phyloP scores from a whole-genome alignment of 2,888 invertebrate genomes.

The Acheta domesticus region DNA sequence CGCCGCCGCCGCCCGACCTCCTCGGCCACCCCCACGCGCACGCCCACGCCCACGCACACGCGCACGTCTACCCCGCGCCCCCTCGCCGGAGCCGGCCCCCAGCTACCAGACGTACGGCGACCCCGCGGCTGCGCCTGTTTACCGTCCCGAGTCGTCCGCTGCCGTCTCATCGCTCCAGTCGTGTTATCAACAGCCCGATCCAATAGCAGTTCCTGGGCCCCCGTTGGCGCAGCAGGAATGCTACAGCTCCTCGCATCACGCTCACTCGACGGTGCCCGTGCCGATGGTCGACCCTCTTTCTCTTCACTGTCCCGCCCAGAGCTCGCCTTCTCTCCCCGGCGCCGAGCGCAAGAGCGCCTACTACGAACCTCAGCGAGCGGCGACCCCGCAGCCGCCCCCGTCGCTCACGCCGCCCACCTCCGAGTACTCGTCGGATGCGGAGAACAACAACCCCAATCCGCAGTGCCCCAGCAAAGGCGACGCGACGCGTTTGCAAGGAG shows the following conservation, averaged over 20 bases:
- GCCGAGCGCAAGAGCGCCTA: neutral
- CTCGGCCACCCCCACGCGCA: conserved; percentile 35
- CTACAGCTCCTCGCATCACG: too few relatives aligned
- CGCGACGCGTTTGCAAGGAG: conserved; percentile 24
- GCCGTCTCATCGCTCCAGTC: too few relatives aligned
- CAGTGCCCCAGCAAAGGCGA: conserved; percentile 41
- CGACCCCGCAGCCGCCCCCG: conserved; percentile 45
- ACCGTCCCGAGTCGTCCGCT: conserved; percentile 19
- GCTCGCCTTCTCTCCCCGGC: too few relatives aligned
- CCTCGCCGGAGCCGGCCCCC: conserved; percentile 27
- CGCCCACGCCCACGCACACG: conserved; percentile 42
- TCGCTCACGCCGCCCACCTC: conserved; percentile 64
- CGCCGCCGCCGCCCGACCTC: conserved; percentile 23
- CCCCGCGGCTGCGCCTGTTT: conserved; percentile 24
- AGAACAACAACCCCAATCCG: conserved; percentile 55
- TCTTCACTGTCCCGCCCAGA: too few relatives aligned
- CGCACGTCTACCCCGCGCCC: conserved; percentile 23
- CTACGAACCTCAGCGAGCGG: conserved; percentile 29
- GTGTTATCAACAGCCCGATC: too few relatives aligned
- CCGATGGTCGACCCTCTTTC: too few relatives aligned
- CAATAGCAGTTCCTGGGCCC: too few relatives aligned
- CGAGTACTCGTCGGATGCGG: conserved; percentile 69
- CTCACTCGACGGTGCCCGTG: too few relatives aligned
- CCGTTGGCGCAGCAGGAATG: too few relatives aligned
- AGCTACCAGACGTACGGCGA: conserved; percentile 27